Conservation (phyloP, 2,797 vertebrate species). For the Pipistrellus pygmaeus region DNA sequence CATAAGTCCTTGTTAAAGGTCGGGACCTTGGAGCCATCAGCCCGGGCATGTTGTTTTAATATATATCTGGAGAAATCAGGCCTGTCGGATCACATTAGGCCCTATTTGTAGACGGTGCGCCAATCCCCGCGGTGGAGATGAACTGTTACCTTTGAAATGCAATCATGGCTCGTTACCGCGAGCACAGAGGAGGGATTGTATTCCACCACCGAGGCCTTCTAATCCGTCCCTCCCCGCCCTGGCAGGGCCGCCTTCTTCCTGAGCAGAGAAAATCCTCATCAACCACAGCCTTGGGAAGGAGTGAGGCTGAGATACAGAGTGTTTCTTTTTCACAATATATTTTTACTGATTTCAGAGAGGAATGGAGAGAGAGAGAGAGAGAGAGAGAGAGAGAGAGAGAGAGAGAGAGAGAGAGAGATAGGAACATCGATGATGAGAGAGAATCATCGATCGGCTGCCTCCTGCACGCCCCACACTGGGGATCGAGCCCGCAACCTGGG, state of each 20-base stretch:
- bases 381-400: too few species aligned
- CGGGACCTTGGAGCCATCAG: conserved; percentile 91
- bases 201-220: conserved; percentile 70
- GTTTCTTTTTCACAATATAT: not conserved
- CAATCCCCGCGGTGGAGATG: conserved; percentile 64
- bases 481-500: too few species aligned
- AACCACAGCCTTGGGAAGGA: conserved; percentile 16
- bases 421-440: too few species aligned
- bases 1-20: conserved; percentile 91
- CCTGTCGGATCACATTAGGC: conserved; percentile 86
- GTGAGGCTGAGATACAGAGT: not conserved
- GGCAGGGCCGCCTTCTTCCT: conserved; percentile 65
- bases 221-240: conserved; percentile 70
- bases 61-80: conserved; percentile 86
- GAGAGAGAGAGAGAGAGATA: too few species aligned
- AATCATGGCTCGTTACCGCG: conserved; percentile 73
- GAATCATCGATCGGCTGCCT: too few species aligned
- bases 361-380: too few species aligned
- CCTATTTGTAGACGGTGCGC: conserved; percentile 73
- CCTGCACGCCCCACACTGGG: too few species aligned
- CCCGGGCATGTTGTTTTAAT: conserved; percentile 85
- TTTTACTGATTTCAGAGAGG: too few species aligned
- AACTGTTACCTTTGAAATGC: conserved; percentile 81
- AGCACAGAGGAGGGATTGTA: conserved; percentile 67
- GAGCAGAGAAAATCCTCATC: conserved; percentile 78